Percentiles rank a stretch among this genome's conserved stretches.
Evolutionary conservation across 2,888 invertebrate genomes (phyloP).

Genomic region (Microctonus brassicae): DNA sequence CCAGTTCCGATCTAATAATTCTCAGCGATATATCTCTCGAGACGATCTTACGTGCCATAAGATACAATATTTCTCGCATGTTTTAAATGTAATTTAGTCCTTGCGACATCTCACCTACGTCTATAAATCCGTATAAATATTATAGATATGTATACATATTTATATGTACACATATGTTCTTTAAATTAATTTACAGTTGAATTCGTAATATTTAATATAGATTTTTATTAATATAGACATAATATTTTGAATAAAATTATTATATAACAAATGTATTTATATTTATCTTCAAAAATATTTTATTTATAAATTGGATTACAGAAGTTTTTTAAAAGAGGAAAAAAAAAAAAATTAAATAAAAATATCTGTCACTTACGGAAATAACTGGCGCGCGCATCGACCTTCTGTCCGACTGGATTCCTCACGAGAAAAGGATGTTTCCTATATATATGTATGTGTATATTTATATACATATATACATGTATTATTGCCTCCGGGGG

Average conservation of each 20-base stretch:
- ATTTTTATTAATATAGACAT: background rate
- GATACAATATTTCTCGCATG: background rate
- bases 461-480: background rate
- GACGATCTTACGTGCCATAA: constrained; percentile 25
- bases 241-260: no score
- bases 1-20: constrained; percentile 40
- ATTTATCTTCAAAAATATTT: background rate
- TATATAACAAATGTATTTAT: background rate
- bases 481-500: constrained; percentile 20
- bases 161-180: no score
- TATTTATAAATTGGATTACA: background rate
- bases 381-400: constrained; percentile 56
- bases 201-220: background rate
- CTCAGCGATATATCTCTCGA: constrained; percentile 31
- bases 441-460: background rate
- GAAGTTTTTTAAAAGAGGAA: constrained; percentile 20
- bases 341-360: constrained; percentile 43
- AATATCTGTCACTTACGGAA: constrained; percentile 44
- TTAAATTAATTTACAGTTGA: no score
- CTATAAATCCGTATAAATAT: no score
- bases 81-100: constrained; percentile 25
- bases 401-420: constrained; percentile 48
- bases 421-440: constrained; percentile 34
- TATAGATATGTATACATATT: background rate
- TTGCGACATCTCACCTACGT: no score